These are phyloP conservation scores for Babylonia areolata DNA, from an alignment of 1,140 invertebrate genomes.

Conservation along the genomic window DNA sequence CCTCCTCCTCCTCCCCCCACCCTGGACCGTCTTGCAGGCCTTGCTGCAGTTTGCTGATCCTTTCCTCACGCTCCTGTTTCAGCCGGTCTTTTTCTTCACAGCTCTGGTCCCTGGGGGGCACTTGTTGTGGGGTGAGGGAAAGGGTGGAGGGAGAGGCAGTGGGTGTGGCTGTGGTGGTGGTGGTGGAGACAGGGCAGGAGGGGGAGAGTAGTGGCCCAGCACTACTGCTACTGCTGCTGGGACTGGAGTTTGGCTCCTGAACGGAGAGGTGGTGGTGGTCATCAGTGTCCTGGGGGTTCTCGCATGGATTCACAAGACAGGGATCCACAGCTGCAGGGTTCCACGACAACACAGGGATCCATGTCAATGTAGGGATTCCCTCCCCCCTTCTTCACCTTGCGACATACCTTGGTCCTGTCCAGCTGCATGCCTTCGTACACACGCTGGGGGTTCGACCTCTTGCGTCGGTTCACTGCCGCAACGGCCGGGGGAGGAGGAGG, in stretches of 20 bases:
- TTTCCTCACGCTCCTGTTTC: background rate
- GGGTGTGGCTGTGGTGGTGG: too few relatives aligned
- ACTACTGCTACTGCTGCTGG: too few relatives aligned
- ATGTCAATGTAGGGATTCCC: constrained; percentile 24
- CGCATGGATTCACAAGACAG: background rate
- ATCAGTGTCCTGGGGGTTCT: too few relatives aligned
- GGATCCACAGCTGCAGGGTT: background rate
- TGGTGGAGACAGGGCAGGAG: too few relatives aligned
- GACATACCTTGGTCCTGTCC: constrained; percentile 63
- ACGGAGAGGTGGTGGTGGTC: too few relatives aligned
- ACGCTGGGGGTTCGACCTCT: constrained; percentile 97
- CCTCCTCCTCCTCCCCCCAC: background rate
- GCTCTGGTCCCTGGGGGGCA: background rate
- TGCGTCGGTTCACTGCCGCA: constrained; percentile 80
- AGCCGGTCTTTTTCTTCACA: background rate
- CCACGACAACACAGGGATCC: background rate
- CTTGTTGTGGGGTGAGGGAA: background rate
- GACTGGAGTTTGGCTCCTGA: too few relatives aligned
- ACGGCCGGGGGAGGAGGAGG: constrained; percentile 40
- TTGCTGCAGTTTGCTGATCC: background rate
- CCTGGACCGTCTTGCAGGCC: background rate
- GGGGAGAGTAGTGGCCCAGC: background rate
- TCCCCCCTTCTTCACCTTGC: constrained; percentile 43
- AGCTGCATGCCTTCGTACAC: constrained; percentile 95
- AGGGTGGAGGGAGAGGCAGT: background rate